Conservation (phyloP, 2,888 invertebrate genomes). For the Oscheius sp. region DNA sequence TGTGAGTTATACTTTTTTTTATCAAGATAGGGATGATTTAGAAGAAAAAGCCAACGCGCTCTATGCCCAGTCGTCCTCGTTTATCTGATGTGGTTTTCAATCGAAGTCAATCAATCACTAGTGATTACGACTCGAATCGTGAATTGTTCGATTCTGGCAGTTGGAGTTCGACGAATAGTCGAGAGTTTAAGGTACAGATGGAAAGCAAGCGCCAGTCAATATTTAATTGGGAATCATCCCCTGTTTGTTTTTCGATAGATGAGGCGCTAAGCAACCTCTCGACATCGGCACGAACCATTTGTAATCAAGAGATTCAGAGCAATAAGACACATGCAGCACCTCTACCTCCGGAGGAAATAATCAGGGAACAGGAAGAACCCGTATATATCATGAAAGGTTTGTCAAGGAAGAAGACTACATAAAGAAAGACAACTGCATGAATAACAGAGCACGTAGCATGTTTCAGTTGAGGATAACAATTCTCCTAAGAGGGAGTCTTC, state of each 20-base stretch:
- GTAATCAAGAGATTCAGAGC: not conserved
- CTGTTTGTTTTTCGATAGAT: conserved; percentile 18
- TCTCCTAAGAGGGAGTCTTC: not conserved
- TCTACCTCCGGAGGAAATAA: not conserved
- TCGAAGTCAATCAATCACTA: conserved; percentile 58
- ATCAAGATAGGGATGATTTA: conserved; percentile 17
- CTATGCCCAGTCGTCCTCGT: conserved; percentile 38
- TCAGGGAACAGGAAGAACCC: not conserved
- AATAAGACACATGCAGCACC: not conserved
- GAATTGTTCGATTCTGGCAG: conserved; percentile 63
- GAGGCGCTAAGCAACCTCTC: conserved; percentile 20
- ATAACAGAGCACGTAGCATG: conserved; percentile 1
- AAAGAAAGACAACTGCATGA: not conserved
- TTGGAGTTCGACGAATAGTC: conserved; percentile 56
- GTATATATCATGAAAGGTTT: not conserved
- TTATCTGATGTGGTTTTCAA: conserved; percentile 52
- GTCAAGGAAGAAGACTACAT: not conserved
- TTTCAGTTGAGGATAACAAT: conserved; percentile 23
- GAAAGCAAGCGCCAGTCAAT: not conserved
- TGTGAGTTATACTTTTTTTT: not conserved
- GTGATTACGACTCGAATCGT: conserved; percentile 61
- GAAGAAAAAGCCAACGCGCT: conserved; percentile 33
- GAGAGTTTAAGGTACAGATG: conserved; percentile 27
- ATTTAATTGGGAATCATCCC: conserved; percentile 9
- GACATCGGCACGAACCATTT: conserved; percentile 1